These are phyloP conservation scores for Drosophila longiperda DNA, from an alignment of 2,888 invertebrate genomes.

Conservation along the genomic window DNA sequence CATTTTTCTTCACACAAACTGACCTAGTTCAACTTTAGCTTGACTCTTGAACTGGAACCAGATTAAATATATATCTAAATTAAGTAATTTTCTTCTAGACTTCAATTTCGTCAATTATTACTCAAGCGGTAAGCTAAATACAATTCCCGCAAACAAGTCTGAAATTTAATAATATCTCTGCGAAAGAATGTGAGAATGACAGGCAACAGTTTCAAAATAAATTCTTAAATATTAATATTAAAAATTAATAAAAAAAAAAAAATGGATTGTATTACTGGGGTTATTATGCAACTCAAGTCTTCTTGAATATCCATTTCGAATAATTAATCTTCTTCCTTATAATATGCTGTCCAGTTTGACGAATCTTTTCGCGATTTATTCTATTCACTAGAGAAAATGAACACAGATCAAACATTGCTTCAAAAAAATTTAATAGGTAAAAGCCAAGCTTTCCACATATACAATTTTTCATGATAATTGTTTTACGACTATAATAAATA, in stretches of 20 bases:
- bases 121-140: not conserved
- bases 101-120: not conserved
- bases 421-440: conserved; percentile 14
- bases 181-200: not conserved
- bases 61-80: not conserved
- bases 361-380: not conserved
- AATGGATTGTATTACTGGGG: not conserved
- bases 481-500: not conserved
- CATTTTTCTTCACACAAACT: not conserved
- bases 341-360: not conserved
- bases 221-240: not conserved
- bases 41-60: not conserved
- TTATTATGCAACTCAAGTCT: not conserved
- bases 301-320: not conserved
- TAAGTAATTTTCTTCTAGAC: not conserved
- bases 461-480: too few relatives aligned
- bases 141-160: not conserved
- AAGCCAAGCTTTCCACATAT: conserved; percentile 54
- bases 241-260: not conserved
- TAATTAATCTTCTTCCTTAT: not conserved
- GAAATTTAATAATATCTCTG: not conserved
- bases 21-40: not conserved
- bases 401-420: not conserved
- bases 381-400: not conserved
- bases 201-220: not conserved